Evolutionary conservation across 2,888 invertebrate genomes (phyloP), one percentile per base, ranked within the genome.

Genomic region (Agrotis ipsilon): DNA sequence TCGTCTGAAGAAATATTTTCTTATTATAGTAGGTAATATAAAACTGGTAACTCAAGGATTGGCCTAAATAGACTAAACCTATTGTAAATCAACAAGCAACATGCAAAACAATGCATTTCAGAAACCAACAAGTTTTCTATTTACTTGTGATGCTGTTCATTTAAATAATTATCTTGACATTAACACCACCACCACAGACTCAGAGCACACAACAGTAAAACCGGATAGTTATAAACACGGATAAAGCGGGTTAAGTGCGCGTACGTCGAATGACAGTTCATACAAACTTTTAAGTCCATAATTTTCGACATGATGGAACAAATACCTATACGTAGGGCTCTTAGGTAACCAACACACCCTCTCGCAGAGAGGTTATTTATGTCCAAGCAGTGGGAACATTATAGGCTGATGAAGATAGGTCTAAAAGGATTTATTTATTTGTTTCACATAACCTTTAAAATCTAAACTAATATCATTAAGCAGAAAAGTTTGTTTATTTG

Each of bases 101-200:
- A 48, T 14, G 6, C 24, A 51, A 58, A 55, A 65, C 54, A 72
- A 61, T 65, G 21, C 39, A 5, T 48, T 69, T 65, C 45, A 49
- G 64, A 71, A 76, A 68, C 58, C 32, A 13, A n/a, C 64, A 54
- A 68, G 64, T 64, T 54, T 59, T 32, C 19, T 18, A 65, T 62
- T 46, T 60, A 57, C 61, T 65, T 65, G 32, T 39, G 57, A 32
- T 24, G 14, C 27, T 45, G 39, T 39, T 39, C 39, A 54, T 72
- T 81, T 52, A 70, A 82, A 74, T 75, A 39, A 73, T n/a, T n/a
- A n/a, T 64, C 71, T 72, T 80, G 80, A 74, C 75, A 82, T 84
- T 82, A 82, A 83, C n/a, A n/a, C n/a, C n/a, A n/a, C 52, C 72
- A 59, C 24, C 46, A 39, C 39, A 39, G 39, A 11, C 39, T 39